Percentiles rank a stretch among this genome's conserved stretches.
These are phyloP conservation scores for Toxostoma redivivum DNA, from an alignment of 2,113 vertebrate species.

Conservation along the genomic window DNA sequence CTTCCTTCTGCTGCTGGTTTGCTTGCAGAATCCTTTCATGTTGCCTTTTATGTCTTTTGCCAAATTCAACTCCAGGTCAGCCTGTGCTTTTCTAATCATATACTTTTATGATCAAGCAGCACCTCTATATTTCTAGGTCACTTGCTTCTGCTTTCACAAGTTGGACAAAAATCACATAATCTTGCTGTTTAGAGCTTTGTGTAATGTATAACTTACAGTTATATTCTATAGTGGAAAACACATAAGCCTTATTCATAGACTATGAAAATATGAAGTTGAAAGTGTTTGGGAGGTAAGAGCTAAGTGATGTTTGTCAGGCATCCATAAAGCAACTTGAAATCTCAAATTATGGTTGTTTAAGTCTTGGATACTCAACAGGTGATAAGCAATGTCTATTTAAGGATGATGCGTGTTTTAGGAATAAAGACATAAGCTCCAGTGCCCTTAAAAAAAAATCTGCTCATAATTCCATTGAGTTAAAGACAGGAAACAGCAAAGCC, in stretches of 20 bases:
- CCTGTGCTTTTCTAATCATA: not conserved
- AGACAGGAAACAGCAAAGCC: not conserved
- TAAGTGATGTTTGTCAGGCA: not conserved
- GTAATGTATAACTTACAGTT: not conserved
- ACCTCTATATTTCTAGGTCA: not conserved
- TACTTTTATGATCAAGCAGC: not conserved
- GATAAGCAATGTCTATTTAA: not conserved
- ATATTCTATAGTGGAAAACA: not conserved
- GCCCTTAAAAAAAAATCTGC: not conserved
- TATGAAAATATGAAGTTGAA: not conserved
- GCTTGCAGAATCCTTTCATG: not conserved
- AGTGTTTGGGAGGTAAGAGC: not conserved
- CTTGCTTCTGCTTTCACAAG: not conserved
- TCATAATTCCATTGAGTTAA: not conserved
- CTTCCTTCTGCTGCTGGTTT: not conserved
- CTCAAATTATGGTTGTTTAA: not conserved
- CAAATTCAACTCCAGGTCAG: not conserved
- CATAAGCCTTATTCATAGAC: not conserved
- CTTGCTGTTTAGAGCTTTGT: not conserved
- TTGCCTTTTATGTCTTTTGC: not conserved
- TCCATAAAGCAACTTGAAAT: not conserved
- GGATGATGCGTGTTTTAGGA: not conserved
- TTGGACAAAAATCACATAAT: not conserved
- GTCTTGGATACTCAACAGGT: not conserved
- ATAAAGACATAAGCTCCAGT: not conserved